Evolutionary conservation across 2,888 invertebrate species (phyloP), one percentile per base, ranked within the genome.

Genomic region (Esperia sulphurella): DNA sequence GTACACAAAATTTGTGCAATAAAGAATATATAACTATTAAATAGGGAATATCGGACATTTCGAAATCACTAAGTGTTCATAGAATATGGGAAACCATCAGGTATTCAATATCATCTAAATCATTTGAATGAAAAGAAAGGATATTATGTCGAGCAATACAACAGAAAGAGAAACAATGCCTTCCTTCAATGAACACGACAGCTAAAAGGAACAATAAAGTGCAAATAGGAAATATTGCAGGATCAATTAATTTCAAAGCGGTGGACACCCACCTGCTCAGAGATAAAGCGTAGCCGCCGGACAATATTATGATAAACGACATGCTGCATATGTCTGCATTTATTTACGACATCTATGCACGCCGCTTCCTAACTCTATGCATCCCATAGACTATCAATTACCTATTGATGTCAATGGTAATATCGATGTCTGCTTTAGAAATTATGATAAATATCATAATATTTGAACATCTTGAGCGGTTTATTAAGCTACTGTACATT

Each of bases 281-380:
- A 75, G 73, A 77, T 79, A 75, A 76, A 75, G 72, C 71, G 69
- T 59, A 53, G 59, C 72, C 76, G 73, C 68, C 59, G 70, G 70
- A 78, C 82, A 78, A 78, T 76, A 79, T 82, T 83, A 81, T 83
- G 83, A 83, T 81, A 76, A 82, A 83, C 73, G 73, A 71, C 68
- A 75, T 65, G 65, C 60, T 69, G 67, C 61, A 71, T 70, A 69
- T 61, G 59, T 57, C 58, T 58, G 58, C 60, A 55, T 66, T 72
- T 77, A 79, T 75, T 75, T 74, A 79, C 73, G 59, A 58, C 59
- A 55, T 45, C 55, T 60, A 58, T 62, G 59, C 58, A 57, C 57
- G 42, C 49, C 42, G 55, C 57, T 63, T 57, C 60, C 59, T 59
- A 51, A 54, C 50, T 48, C 41, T 35, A 33, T 41, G 41, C 33